phyloP scores from a whole-genome alignment of 2,113 vertebrate species.

The Eublepharis macularius region DNA sequence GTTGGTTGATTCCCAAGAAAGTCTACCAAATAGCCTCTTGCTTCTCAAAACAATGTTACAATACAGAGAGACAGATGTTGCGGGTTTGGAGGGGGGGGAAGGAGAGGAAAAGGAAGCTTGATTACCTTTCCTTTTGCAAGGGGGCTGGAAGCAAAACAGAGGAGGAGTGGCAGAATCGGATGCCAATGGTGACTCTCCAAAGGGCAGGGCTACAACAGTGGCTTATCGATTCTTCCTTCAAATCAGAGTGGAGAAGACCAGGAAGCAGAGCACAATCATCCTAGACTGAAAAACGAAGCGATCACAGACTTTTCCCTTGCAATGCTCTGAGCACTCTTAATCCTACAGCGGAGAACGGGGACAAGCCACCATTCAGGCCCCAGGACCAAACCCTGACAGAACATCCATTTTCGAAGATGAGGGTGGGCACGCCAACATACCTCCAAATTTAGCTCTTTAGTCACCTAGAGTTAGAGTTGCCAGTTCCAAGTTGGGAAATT shows the following conservation, averaged over 20 bases:
- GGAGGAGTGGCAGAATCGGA: background rate
- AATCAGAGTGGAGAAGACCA: background rate
- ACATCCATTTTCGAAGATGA: too few species aligned
- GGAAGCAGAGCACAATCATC: background rate
- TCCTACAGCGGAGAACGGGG: background rate
- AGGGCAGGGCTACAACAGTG: background rate
- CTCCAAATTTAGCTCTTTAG: too few species aligned
- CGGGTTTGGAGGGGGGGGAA: too few species aligned
- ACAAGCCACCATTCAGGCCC: too few species aligned
- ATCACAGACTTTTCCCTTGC: background rate
- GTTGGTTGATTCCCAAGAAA: conserved; percentile 17
- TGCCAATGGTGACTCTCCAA: background rate
- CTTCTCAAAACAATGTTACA: background rate
- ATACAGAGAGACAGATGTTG: background rate
- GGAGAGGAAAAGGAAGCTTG: background rate
- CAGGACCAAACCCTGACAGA: too few species aligned
- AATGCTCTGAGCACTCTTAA: background rate
- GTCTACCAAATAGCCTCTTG: conserved; percentile 14
- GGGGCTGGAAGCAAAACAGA: background rate
- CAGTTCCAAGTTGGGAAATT: too few species aligned
- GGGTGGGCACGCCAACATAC: too few species aligned
- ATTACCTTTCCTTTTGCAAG: background rate
- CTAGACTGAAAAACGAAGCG: background rate
- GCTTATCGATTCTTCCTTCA: background rate
- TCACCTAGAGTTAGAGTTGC: too few species aligned